These are phyloP conservation scores for Phania funesta DNA, from an alignment of 2,888 invertebrate species.

Conservation along the genomic window DNA sequence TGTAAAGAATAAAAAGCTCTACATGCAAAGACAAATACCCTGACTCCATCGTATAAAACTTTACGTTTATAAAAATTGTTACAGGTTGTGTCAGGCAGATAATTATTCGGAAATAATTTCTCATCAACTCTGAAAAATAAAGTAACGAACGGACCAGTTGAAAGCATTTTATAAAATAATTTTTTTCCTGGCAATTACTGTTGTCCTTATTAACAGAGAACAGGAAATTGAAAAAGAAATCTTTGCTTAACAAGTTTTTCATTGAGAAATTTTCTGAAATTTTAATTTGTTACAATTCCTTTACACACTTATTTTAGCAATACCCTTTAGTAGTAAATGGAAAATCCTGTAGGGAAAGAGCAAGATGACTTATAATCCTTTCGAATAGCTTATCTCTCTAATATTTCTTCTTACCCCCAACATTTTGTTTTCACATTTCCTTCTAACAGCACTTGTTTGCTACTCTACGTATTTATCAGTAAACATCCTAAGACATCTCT, in stretches of 20 bases:
- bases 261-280: too few species aligned
- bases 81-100: not conserved
- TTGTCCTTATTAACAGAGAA: too few species aligned
- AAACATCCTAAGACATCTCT: not conserved
- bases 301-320: not conserved
- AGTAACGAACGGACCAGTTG: too few species aligned
- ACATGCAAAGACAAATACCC: not conserved
- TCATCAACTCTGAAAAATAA: too few species aligned
- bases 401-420: not conserved
- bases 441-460: not conserved
- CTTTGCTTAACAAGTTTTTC: too few species aligned
- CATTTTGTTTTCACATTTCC: not conserved
- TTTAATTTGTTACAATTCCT: too few species aligned
- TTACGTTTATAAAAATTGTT: not conserved
- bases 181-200: too few species aligned
- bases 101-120: constrained; percentile 13
- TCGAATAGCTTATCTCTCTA: constrained; percentile 13
- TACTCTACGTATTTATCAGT: not conserved
- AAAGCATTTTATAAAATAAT: too few species aligned
- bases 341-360: not conserved
- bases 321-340: not conserved
- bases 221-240: too few species aligned
- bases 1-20: constrained; percentile 8
- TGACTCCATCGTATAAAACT: not conserved
- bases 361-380: constrained; percentile 20